Evolutionary conservation across 2,888 invertebrate genomes (phyloP), one percentile per base, ranked within the genome.

Genomic region (Sisyra nigra): DNA sequence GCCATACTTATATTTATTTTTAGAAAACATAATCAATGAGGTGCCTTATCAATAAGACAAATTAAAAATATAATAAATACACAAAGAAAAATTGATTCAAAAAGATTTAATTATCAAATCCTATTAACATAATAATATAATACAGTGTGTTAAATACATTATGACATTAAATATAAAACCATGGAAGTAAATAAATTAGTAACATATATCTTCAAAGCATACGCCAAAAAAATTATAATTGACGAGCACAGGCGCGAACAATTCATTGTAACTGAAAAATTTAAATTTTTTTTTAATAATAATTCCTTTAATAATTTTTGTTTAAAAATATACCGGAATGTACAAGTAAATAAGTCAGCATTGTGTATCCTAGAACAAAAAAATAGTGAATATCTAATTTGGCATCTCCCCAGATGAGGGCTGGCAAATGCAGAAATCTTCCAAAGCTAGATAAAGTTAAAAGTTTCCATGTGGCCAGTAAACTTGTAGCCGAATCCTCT

Each of bases 331-430:
- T 58, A 79, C 80, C 79, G 51, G 73, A 72, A 53, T 80, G 75
- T 1, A 78, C 72, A 46, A 73, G 70, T 29, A 74, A 60, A 46
- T 76, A 69, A 1, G 78, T 73, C 8, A 77, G 64, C 14, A 74
- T 64, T 42, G 74, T 74, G 53, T 83, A 83, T 0, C 69, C 62
- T 45, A 71, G 69, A 2, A 81, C 77, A 2, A 83, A 66, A 7
- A 63, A 49, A 47, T 71, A 65, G 54, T 78, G 77, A 9, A 68
- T 52, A 6, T 58, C 58, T 8, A 48, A 46, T 17, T 54, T 50
- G 44, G 55, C 55, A 40, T 55, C 54, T 41, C 71, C 72, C 80
- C 80, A 80, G 47, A 80, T 76, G 45, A 76, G 58, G 52, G 68
- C 68, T 0, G 80, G 78, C 13, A 80, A 54, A 2, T 76, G 57